Conservation (phyloP, 2,797 vertebrate genomes). For the Spea hammondii region DNA sequence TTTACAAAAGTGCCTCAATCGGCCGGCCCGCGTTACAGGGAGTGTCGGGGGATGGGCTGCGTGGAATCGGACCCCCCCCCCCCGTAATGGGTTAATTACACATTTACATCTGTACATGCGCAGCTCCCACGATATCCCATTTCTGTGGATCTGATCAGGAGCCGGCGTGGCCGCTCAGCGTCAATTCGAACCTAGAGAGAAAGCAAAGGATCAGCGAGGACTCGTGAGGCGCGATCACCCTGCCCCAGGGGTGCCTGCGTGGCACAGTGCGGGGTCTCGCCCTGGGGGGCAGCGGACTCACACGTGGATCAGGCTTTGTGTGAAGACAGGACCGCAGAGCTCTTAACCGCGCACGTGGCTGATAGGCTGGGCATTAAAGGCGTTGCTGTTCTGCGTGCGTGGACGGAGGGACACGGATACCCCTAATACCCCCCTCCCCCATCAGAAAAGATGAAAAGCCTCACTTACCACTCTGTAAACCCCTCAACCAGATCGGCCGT, state of each 20-base stretch:
- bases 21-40: too few species aligned
- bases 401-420: neutral
- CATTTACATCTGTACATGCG: conserved; percentile 38
- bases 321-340: too few species aligned
- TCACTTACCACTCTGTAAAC: conserved; percentile 79
- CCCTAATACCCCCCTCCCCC: neutral
- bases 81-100: conserved; percentile 8
- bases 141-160: neutral
- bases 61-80: too few species aligned
- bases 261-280: too few species aligned
- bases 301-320: too few species aligned
- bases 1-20: too few species aligned
- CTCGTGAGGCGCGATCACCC: too few species aligned
- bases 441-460: neutral
- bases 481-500: conserved; percentile 80
- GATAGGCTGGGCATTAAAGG: neutral
- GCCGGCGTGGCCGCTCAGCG: neutral
- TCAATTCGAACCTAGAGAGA: conserved; percentile 32
- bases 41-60: too few species aligned
- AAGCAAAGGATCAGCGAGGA: neutral
- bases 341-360: too few species aligned
- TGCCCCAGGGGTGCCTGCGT: too few species aligned
- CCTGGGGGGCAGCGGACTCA: too few species aligned
- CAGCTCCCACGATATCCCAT: neutral
- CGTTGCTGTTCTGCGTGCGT: neutral